These are phyloP conservation scores for Excalfactoria chinensis DNA, from an alignment of 2,113 vertebrate species.

Conservation along the genomic window DNA sequence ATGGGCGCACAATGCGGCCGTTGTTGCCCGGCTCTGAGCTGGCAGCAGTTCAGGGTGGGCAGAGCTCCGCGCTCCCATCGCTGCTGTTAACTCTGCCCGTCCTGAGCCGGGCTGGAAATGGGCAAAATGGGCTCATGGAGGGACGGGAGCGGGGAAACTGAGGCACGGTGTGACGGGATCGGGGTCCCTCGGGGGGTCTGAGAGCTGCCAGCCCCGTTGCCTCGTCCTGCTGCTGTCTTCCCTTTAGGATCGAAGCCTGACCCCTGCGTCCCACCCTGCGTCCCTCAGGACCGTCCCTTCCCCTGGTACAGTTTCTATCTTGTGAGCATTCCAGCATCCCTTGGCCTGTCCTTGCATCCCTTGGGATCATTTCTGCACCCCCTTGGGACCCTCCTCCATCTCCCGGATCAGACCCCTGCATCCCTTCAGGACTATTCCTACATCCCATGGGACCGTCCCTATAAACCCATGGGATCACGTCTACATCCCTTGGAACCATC, in stretches of 20 bases:
- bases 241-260: neutral
- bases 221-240: fast-evolving
- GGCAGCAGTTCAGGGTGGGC: slow-evolving; percentile 36
- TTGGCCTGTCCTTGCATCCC: neutral
- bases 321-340: neutral
- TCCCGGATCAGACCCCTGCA: neutral
- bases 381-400: too few relatives aligned
- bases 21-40: slow-evolving; percentile 37
- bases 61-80: slow-evolving; percentile 15
- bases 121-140: neutral
- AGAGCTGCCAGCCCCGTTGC: fast-evolving
- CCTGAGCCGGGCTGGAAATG: neutral
- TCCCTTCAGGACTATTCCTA: neutral
- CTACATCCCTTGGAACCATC: neutral
- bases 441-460: neutral
- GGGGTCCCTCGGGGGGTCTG: fast-evolving
- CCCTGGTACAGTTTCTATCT: neutral
- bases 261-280: fast-evolving
- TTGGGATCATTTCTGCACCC: neutral
- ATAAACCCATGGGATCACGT: too few relatives aligned
- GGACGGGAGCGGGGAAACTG: neutral
- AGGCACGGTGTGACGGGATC: fast-evolving
- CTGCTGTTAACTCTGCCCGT: neutral
- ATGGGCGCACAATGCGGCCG: slow-evolving; percentile 25
- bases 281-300: neutral